phyloP scores from a whole-genome alignment of 1,140 invertebrate genomes.

The Aphaenogaster ashmeadi region DNA sequence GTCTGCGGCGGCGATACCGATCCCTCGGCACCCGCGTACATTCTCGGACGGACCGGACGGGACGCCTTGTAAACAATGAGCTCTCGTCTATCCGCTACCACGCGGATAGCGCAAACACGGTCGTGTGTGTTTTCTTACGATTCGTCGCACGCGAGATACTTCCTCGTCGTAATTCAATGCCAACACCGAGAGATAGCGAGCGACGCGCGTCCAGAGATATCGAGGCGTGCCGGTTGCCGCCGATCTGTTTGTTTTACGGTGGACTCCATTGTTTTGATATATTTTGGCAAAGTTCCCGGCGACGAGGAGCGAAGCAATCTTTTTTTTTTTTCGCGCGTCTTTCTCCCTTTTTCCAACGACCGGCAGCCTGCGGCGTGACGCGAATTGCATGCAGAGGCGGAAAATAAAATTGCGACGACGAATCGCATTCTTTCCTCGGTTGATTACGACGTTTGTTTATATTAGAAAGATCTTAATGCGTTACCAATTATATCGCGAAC shows the following conservation, averaged over 20 bases:
- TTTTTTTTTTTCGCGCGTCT: neutral
- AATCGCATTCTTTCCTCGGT: neutral
- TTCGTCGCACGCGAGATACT: conserved; percentile 34
- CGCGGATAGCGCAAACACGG: conserved; percentile 22
- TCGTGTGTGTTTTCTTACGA: conserved; percentile 45
- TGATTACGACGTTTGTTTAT: neutral
- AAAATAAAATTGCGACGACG: neutral
- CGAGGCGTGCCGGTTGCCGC: neutral
- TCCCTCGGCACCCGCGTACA: neutral
- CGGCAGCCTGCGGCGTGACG: neutral
- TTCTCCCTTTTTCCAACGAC: too few species aligned
- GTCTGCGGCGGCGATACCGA: neutral
- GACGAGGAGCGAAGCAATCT: neutral
- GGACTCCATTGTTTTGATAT: conserved; percentile 40
- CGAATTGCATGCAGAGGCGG: neutral
- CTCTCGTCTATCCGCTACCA: neutral
- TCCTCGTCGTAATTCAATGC: conserved; percentile 24
- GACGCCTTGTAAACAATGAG: conserved; percentile 41
- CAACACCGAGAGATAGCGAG: conserved; percentile 33
- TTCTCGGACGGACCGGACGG: neutral
- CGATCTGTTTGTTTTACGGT: conserved; percentile 38
- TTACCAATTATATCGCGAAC: neutral
- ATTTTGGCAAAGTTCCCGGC: neutral
- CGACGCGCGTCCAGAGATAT: conserved; percentile 3
- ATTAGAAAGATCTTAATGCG: neutral